Evolutionary conservation across 2,113 vertebrate species (phyloP), one percentile per base, ranked within the genome.

Genomic region (Solenodon paradoxus): DNA sequence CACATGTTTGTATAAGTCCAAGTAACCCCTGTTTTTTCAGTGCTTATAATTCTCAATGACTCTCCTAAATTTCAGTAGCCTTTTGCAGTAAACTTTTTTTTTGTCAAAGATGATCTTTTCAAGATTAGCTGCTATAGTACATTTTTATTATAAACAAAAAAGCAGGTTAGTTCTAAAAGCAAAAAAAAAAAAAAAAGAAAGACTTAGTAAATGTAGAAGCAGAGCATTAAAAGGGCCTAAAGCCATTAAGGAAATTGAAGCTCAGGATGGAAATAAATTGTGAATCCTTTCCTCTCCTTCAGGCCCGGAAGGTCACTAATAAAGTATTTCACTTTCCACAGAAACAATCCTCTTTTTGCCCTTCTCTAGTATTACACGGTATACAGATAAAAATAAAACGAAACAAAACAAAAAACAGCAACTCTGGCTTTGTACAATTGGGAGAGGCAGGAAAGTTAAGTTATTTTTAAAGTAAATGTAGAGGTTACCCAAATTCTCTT

Each of bases 241-340:
- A 82, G 19, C 11, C 80, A 69, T 77, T 93, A 80, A 93, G 35
- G 32, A 95, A 96, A 79, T 66, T 92, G 40, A 92, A 89, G 69
- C 16, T 64, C 17, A 42, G 16, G 40, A 83, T 28, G 85, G 45
- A 92, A 96, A 89, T 12, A 90, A 75, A 64, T 71, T 4, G 3
- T 71, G 9, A 10, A 75, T 1, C 1, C 42, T 72, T 49, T 94
- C 88, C 28, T 80, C 15, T 78, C 42, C 38, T 96, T 90, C 35
- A 47, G 40, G 7, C 20, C 61, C 24, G 10, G 11, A 69, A 87
- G 42, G 19, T 90, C 57, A 90, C 45, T 89, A 30, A 66, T 79
- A 75, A 84, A 78, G 19, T 22, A 72, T 2, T 90, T 5, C 2
- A 53, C 5, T 53, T 83, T 75, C 69, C 57, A 40, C n/a, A 93